Evolutionary conservation across 2,113 vertebrate species (phyloP).

Genomic region (Sylvilagus bachmani): DNA sequence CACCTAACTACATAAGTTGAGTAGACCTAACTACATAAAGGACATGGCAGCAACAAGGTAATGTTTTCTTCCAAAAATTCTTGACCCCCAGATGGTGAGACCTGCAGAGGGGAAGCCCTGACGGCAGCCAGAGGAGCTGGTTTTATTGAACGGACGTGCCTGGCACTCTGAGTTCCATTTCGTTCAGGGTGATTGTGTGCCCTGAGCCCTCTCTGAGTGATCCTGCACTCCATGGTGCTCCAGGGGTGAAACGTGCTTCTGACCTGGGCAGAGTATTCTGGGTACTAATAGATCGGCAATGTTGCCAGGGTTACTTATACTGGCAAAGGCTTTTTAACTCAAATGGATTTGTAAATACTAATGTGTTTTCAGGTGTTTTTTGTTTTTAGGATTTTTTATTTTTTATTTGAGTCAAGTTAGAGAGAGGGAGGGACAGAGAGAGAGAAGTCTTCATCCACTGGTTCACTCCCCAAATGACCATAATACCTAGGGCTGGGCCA

Average conservation of each 20-base stretch:
- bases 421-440: no score
- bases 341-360: constrained; percentile 55
- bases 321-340: constrained; percentile 22
- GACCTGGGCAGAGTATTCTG: neutral
- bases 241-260: constrained; percentile 8
- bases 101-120: no score
- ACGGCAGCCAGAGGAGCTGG: neutral
- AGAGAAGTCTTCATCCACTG: no score
- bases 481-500: no score
- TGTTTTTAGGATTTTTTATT: no score
- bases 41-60: no score
- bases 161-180: constrained; percentile 27
- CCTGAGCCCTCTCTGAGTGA: neutral
- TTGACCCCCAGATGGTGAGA: no score
- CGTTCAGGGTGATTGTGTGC: constrained; percentile 33
- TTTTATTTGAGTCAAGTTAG: no score
- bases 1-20: no score
- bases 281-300: constrained; percentile 36
- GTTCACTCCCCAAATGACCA: no score
- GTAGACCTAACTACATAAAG: no score
- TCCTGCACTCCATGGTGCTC: neutral
- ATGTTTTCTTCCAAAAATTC: no score
- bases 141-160: constrained; percentile 10
- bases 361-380: constrained; percentile 20
- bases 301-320: neutral